phyloP scores from a whole-genome alignment of 2,113 vertebrate genomes.

The Rhinogobius similis region DNA sequence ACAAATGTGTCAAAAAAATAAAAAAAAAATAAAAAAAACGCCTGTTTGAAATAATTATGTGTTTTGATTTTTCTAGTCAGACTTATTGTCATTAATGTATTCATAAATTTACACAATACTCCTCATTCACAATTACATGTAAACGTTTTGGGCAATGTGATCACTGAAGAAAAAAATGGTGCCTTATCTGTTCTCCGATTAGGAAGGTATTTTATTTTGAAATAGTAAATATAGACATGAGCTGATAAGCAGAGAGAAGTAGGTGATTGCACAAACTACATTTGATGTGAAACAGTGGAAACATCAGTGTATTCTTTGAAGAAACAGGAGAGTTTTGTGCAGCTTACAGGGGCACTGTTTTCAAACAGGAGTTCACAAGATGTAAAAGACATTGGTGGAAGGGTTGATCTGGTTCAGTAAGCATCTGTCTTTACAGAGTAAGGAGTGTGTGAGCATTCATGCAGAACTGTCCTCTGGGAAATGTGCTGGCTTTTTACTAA shows the following conservation, averaged over 20 bases:
- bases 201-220: background rate
- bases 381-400: slow-evolving; percentile 4
- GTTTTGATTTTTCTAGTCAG: background rate
- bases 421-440: slow-evolving; percentile 24
- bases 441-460: background rate
- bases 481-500: background rate
- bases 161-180: background rate
- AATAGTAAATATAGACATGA: background rate
- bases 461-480: slow-evolving; percentile 2
- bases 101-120: background rate
- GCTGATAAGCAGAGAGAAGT: background rate
- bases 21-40: no score
- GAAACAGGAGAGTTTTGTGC: background rate
- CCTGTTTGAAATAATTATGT: no score
- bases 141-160: background rate
- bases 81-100: background rate
- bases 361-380: background rate
- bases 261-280: background rate
- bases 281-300: background rate
- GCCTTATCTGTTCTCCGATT: background rate
- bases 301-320: background rate
- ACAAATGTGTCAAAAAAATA: no score
- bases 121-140: background rate
- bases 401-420: slow-evolving; percentile 24
- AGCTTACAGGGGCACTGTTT: background rate